These are phyloP conservation scores for Cosmia trapezina DNA, from an alignment of 2,888 invertebrate genomes.

Conservation along the genomic window DNA sequence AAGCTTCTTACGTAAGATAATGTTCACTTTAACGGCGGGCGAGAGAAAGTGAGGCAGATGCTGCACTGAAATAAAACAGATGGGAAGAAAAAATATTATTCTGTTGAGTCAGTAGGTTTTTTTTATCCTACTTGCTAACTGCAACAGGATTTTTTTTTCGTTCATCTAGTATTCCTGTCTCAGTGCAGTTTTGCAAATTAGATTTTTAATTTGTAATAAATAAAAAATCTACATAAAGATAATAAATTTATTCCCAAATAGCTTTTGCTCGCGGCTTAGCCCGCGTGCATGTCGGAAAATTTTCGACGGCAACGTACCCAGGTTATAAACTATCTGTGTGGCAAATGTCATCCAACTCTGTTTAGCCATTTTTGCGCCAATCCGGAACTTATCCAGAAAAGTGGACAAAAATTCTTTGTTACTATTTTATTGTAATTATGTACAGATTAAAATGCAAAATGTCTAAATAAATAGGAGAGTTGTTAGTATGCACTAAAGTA, in stretches of 20 bases:
- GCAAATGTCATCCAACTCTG: no score
- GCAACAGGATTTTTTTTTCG: background rate
- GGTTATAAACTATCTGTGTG: no score
- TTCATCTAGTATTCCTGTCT: background rate
- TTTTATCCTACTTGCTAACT: background rate
- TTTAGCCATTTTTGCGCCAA: no score
- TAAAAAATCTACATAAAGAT: no score
- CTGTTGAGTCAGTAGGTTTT: background rate
- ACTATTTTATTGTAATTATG: no score
- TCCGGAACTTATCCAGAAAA: no score
- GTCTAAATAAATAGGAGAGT: background rate
- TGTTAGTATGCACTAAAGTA: background rate
- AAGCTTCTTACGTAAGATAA: constrained; percentile 65
- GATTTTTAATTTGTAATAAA: no score
- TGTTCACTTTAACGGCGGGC: constrained; percentile 62
- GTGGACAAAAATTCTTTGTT: no score
- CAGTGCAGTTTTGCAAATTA: background rate
- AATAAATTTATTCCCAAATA: background rate
- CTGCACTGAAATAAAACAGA: constrained; percentile 50
- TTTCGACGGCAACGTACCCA: background rate
- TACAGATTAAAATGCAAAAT: no score
- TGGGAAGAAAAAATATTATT: constrained; percentile 6
- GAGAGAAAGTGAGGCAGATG: constrained; percentile 69
- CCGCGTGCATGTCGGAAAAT: no score
- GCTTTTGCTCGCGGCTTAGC: no score